phyloP scores from a whole-genome alignment of 2,113 vertebrate species.

The Mystacornis crossleyi region DNA sequence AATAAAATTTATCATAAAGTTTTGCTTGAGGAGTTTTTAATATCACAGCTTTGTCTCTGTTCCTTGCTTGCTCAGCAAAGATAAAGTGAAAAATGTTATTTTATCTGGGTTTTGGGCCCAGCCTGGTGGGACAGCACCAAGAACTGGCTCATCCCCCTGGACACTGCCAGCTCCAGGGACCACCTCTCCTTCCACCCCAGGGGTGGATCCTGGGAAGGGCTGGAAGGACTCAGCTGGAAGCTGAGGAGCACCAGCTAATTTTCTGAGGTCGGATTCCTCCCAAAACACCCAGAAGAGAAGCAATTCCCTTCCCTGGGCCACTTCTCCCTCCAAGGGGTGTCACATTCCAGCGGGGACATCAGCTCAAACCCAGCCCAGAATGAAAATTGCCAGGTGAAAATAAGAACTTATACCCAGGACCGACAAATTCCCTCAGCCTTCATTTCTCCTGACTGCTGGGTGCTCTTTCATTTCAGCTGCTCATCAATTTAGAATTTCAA shows the following conservation, averaged over 20 bases:
- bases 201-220: background rate
- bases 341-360: background rate
- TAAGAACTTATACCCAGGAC: background rate
- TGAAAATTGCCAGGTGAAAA: background rate
- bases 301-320: background rate
- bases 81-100: background rate
- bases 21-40: background rate
- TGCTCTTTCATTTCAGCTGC: background rate
- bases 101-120: background rate
- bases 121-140: background rate
- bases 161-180: background rate
- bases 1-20: background rate
- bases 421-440: background rate
- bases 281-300: background rate
- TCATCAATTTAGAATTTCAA: background rate
- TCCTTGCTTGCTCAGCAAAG: background rate
- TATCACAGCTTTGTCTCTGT: background rate
- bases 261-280: fast-evolving
- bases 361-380: background rate
- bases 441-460: background rate
- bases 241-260: too few relatives aligned
- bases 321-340: background rate
- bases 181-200: fast-evolving
- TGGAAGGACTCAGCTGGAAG: background rate
- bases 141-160: background rate